Evolutionary conservation across 2,113 vertebrate genomes (phyloP), one percentile per base, ranked within the genome.

Genomic region (Prinia subflava): DNA sequence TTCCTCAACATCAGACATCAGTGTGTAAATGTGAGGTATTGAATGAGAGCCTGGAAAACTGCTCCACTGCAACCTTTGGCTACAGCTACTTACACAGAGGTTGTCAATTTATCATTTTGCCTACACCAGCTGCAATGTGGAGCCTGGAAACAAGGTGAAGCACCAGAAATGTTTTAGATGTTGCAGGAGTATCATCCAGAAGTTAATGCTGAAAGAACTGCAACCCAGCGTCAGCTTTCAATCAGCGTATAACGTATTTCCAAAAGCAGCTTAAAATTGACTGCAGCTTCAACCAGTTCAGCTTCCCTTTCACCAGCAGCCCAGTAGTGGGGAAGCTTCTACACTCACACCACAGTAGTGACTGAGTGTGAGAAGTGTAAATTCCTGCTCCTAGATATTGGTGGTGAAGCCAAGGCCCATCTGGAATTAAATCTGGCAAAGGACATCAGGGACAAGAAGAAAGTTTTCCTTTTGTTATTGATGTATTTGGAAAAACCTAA

Each of bases 211-310:
- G 20, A 64, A 60, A 79, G 37, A 69, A 47, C 15, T 5, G 24
- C 53, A 93, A 60, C 33, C 12, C 67, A 75, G 30, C 0, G 42
- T 39, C 56, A 85, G 28, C 56, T 17, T 52, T 75, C 15, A 69
- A 73, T 57, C 59, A 46, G 37, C 55, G 83, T 64, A 25, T 6
- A 57, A 70, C 16, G 18, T 50, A 50, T n/a, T 86, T 64, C 50
- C 23, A 63, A 74, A 87, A 74, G 50, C 56, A 84, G 73, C 28
- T 77, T 74, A 70, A 77, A 83, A 69, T 4, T 89, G n/a, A 83
- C 33, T 46, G 39, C 42, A 59, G 37, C 46, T 87, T 74, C 73
- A 65, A 42, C 15, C n/a, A 70, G n/a, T 11, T 67, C 55, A 77
- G 25, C 15, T 62, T 69, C 24, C 63, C 65, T 62, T 49, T 50